Evolutionary conservation across 2,888 invertebrate genomes (phyloP).

Genomic region (Spilosoma lubricipeda): DNA sequence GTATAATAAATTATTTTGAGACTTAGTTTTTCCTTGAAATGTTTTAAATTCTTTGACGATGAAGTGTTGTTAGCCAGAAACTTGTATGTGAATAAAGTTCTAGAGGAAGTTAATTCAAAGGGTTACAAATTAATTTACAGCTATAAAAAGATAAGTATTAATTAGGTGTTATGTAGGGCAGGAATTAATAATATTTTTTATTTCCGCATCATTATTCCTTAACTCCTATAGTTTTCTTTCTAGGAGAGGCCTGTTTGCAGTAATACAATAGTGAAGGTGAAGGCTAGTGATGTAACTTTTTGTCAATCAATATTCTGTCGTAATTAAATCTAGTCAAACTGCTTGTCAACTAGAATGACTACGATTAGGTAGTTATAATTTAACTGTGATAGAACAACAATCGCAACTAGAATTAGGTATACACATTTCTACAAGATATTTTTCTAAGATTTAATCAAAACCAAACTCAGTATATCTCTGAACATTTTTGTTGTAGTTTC

Average conservation of each 20-base stretch:
- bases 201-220: neutral
- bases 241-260: too few species aligned
- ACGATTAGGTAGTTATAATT: neutral
- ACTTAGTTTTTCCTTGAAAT: conserved; percentile 9
- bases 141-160: neutral
- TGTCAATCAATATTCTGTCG: too few species aligned
- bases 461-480: neutral
- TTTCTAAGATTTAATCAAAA: neutral
- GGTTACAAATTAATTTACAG: neutral
- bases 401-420: neutral
- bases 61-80: conserved; percentile 10
- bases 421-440: neutral
- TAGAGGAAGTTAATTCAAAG: neutral
- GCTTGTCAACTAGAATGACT: too few species aligned
- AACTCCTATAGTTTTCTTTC: too few species aligned
- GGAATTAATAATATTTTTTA: neutral
- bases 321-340: too few species aligned
- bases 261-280: too few species aligned
- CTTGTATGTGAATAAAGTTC: neutral
- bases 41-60: conserved; percentile 10
- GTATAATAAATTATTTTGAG: conserved; percentile 23
- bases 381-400: neutral
- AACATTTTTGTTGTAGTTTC: neutral
- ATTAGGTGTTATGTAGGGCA: neutral
- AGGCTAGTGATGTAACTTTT: too few species aligned